A percentile compares a stretch with the other conserved stretches of the same genome.
Evolutionary conservation across 2,113 vertebrate species (phyloP).

Genomic region (Anseranas semipalmata): DNA sequence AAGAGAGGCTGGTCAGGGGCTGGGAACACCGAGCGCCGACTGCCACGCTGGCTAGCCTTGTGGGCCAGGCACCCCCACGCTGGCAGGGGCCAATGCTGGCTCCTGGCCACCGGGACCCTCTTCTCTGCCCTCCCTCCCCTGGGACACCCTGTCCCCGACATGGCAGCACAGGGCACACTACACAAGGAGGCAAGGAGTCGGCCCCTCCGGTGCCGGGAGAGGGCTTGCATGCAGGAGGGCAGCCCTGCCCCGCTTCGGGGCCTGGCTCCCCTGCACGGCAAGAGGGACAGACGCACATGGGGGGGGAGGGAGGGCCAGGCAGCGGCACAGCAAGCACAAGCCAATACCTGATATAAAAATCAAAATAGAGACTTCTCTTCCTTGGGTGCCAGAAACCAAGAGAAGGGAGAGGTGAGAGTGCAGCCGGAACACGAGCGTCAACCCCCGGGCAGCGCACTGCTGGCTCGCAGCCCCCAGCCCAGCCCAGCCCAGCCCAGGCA

Average conservation of each 20-base stretch:
- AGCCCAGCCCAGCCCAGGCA: slow-evolving; percentile 21
- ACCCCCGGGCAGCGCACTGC: slow-evolving; percentile 23
- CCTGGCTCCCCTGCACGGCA: slow-evolving; percentile 51
- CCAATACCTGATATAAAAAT: slow-evolving; percentile 94
- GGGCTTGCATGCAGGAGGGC: slow-evolving; percentile 33
- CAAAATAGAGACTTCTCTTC: slow-evolving; percentile 95
- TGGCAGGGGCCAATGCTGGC: neutral
- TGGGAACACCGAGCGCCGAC: neutral
- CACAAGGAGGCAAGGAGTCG: slow-evolving; percentile 21
- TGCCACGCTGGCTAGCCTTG: neutral
- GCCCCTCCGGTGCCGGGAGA: neutral
- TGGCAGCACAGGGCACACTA: slow-evolving; percentile 62
- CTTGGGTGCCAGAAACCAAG: slow-evolving; percentile 88
- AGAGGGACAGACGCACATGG: slow-evolving; percentile 41
- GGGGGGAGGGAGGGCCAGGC: neutral
- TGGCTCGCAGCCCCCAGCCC: neutral
- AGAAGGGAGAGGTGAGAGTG: slow-evolving; percentile 72
- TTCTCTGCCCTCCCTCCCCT: slow-evolving; percentile 22
- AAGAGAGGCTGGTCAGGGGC: slow-evolving; percentile 8
- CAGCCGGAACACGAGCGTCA: slow-evolving; percentile 46
- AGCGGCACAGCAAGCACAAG: slow-evolving; percentile 71
- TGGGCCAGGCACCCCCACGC: too few relatives aligned
- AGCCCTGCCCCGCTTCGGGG: neutral
- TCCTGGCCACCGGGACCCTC: neutral
- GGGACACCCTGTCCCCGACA: slow-evolving; percentile 5